These are phyloP conservation scores for Crocodylus rhombifer DNA, from an alignment of 2,797 vertebrate species.

Conservation along the genomic window DNA sequence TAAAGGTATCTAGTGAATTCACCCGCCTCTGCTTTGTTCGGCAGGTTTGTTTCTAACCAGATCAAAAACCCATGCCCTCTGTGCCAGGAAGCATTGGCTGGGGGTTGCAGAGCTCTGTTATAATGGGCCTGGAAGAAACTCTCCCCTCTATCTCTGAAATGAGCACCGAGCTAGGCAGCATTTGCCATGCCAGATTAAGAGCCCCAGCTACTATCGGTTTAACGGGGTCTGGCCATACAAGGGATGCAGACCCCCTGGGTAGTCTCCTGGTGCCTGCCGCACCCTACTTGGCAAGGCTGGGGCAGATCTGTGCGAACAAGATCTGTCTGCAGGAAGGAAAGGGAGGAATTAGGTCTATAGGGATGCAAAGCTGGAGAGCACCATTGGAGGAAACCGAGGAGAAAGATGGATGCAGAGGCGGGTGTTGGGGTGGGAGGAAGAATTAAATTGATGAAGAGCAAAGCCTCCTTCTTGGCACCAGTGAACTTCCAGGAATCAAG, in stretches of 20 bases:
- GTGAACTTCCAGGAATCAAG: neutral
- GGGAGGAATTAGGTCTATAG: too few species aligned
- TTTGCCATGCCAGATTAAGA: neutral
- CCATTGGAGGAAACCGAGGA: too few species aligned
- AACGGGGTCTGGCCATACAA: fast-evolving
- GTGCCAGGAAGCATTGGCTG: slow-evolving; percentile 53
- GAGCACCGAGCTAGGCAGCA: neutral
- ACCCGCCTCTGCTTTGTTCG: neutral
- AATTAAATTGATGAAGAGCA: too few species aligned
- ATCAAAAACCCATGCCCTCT: slow-evolving; percentile 49
- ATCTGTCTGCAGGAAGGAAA: too few species aligned
- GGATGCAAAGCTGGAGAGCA: too few species aligned
- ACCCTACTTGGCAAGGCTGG: too few species aligned
- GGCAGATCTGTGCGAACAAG: too few species aligned
- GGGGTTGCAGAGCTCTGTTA: slow-evolving; percentile 30
- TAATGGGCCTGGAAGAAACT: slow-evolving; percentile 13
- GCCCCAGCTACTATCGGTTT: neutral
- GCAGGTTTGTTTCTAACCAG: slow-evolving; percentile 33
- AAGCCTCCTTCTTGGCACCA: too few species aligned
- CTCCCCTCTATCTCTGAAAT: slow-evolving; percentile 17
- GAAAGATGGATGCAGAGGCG: too few species aligned
- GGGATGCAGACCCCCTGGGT: too few species aligned
- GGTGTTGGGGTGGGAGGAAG: too few species aligned
- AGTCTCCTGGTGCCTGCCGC: too few species aligned
- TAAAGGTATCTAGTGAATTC: neutral